Evolutionary conservation across 1,140 invertebrate species (phyloP), one percentile per base, ranked within the genome.

Genomic region (Acromyrmex echinatior): DNA sequence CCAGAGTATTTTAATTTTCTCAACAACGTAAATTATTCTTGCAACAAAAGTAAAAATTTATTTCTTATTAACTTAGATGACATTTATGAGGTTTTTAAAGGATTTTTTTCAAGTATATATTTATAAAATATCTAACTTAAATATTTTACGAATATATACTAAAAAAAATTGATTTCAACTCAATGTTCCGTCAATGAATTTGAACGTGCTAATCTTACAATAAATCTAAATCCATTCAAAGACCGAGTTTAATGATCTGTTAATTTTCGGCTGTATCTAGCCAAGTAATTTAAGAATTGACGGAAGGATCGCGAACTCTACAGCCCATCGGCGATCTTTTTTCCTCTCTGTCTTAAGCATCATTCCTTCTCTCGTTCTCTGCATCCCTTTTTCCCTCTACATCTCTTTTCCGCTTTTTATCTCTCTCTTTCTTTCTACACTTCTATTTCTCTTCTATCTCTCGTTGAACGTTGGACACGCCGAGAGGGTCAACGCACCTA

Each of bases 401-500:
- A 1, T 63, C 79, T 65, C 60, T 56, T 31, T 87, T 58, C 65
- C 49, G 28, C 39, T 62, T 31, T 66, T 58, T 39, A 51, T 49
- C 77, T 86, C 71, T 70, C 56, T 35, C 45, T 58, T 70, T 62
- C 68, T 28, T 10, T 68, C 85, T 58, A 58, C 28, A 56, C 45
- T 49, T 53, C 51, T 82, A 31, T 60, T 63, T 49, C 70, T 80
- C 85, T 86, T 79, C 88, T 82, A 87, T 88, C 86, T 90, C 90
- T 84, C 73, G 87, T 60, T 81, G 76, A 87, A 84, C 82, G 79
- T 74, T 76, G 86, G 82, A 90, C 89, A 87, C 89, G 90, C 86
- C 82, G 86, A 74, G 89, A 87, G 87, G 91, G 91, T 92, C 91
- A 92, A 92, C 91, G 91, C 89, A 92, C 91, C 87, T 92, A 90